Base-by-base conservation (phyloP, 1,140 invertebrate genomes). In the Mizuhopecten yessoensis region DNA sequence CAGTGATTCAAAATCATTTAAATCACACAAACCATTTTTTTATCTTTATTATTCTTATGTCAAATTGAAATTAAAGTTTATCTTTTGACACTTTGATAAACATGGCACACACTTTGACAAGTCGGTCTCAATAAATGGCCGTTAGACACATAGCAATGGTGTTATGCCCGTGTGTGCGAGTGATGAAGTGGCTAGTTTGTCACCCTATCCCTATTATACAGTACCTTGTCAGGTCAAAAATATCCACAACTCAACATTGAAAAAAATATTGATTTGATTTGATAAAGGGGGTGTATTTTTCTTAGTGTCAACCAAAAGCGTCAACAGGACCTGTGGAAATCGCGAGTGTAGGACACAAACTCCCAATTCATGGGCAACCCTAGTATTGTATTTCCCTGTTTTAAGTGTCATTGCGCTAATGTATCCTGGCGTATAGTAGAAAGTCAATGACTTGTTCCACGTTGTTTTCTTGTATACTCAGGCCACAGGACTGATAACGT, bases 21-120 rank as follows among this genome's bases (percentile, higher is more conserved):
- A 45, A 45, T 13, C 42, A 45, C 1, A 45, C 42, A 20, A 5
- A 39, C n/a, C n/a, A 39, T n/a, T n/a, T 49, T 29, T 75, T 75
- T 75, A 75, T 75, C 57, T 75, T 75, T 75, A 75, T 75, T 75
- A 75, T 75, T 75, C 57, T 75, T 29, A 49, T 75, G 57, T 75
- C 29, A 75, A 75, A 75, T 75, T 75, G 57, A 75, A 75, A 75
- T 75, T 75, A 29, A 29, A 75, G 57, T 75, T 75, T 75, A 75
- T 75, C 57, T 75, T 75, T 75, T 75, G 57, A 75, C 57, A 75
- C 57, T 75, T 75, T 75, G 57, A 75, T 75, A 75, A 29, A 75
- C 57, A 75, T 29, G 9, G 57, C 17, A 75, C 57, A 75, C 57
- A 75, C 23, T 75, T 75, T 75, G 57, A 75, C 57, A 75, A 75